Evolutionary conservation across 2,113 vertebrate genomes (phyloP).

Genomic region (Andinoacara biseriatus): DNA sequence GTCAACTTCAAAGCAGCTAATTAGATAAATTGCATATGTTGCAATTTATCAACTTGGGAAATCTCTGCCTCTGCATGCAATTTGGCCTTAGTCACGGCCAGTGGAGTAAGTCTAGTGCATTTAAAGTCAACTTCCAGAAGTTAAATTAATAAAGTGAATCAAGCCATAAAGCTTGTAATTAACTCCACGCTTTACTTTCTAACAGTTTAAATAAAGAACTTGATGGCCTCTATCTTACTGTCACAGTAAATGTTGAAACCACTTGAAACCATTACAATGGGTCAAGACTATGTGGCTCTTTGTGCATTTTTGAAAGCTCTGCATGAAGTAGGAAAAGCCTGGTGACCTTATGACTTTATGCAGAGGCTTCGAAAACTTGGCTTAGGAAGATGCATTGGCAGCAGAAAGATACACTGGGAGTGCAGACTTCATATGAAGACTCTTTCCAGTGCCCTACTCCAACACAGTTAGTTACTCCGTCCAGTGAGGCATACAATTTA

Average conservation of each 20-base stretch:
- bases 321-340: constrained; percentile 23
- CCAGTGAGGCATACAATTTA: background rate
- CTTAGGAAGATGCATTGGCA: constrained; percentile 33
- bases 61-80: constrained; percentile 47
- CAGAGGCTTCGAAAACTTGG: constrained; percentile 30
- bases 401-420: constrained; percentile 6
- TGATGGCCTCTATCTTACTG: constrained; percentile 34
- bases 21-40: constrained; percentile 70
- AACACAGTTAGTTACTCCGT: constrained; percentile 11
- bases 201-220: constrained; percentile 61
- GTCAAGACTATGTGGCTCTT: constrained; percentile 22
- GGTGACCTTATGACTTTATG: constrained; percentile 33
- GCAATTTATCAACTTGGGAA: constrained; percentile 58
- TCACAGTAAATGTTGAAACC: constrained; percentile 31
- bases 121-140: constrained; percentile 64
- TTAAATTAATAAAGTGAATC: constrained; percentile 67
- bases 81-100: constrained; percentile 59
- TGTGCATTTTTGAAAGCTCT: constrained; percentile 32
- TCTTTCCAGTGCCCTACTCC: background rate
- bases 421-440: constrained; percentile 37
- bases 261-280: constrained; percentile 23
- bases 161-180: constrained; percentile 66
- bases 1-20: constrained; percentile 66
- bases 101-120: constrained; percentile 52
- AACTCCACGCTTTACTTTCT: constrained; percentile 44